Percentiles rank a stretch among this genome's conserved stretches.
phyloP scores from a whole-genome alignment of 2,113 vertebrate species.

The Petromus typicus region DNA sequence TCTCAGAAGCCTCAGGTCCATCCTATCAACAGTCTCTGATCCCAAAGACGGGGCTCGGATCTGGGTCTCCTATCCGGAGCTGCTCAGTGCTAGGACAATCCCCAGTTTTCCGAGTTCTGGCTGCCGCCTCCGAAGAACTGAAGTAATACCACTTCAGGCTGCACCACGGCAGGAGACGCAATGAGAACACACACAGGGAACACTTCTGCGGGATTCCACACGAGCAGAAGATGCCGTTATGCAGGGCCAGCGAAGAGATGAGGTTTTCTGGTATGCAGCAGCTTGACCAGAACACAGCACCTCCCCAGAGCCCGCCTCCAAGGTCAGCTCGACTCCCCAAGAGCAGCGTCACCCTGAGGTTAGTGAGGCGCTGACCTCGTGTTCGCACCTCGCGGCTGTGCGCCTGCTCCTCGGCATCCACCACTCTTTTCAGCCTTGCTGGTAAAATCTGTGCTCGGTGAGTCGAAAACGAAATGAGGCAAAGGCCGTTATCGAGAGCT shows the following conservation, averaged over 20 bases:
- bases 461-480: conserved; percentile 70
- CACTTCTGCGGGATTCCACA: background rate
- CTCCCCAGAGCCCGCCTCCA: conserved; percentile 57
- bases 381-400: conserved; percentile 31
- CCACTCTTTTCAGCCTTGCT: conserved; percentile 39
- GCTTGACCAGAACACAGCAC: conserved; percentile 49
- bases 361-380: conserved; percentile 39
- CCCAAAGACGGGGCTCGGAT: background rate
- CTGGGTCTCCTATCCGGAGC: background rate
- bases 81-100: background rate
- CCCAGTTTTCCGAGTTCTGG: background rate
- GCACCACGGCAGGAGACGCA: background rate
- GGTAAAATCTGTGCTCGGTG: conserved; percentile 56
- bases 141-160: background rate
- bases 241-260: background rate
- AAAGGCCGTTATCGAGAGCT: background rate
- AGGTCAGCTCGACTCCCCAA: conserved; percentile 1
- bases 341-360: conserved; percentile 71
- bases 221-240: background rate
- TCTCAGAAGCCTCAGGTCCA: background rate
- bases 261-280: conserved; percentile 39
- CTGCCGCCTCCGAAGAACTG: background rate
- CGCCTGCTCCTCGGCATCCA: conserved; percentile 33
- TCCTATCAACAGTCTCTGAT: background rate
- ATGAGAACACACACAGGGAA: background rate